Evolutionary conservation across 2,888 invertebrate species (phyloP), one percentile per base, ranked within the genome.

Genomic region (Leucophenga maculata): DNA sequence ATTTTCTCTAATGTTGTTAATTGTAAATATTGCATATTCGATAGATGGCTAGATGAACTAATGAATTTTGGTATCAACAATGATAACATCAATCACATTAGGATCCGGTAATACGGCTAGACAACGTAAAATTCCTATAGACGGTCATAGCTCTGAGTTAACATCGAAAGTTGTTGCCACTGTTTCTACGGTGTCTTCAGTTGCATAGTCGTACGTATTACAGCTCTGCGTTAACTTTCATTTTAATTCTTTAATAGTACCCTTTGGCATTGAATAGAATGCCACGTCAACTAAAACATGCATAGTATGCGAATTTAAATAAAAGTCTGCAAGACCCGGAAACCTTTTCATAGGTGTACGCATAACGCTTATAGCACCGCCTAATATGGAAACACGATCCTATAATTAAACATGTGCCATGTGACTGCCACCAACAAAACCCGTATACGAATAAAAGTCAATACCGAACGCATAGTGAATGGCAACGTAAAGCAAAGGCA

Each of bases 271-370:
- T 78, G 94, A 95, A 88, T 95, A 94, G 46, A 95, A 95, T 1
- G 96, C 96, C 39, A 94, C 90, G 72, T 96, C 95, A 71, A 96
- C 96, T 76, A 96, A 90, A 74, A 96, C 93, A 89, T 96, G 96
- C 96, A 96, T 96, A 83, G 96, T 94, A 90, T 96, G 96, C 39
- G 96, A 96, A 89, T 96, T 96, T 82, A 95, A 92, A 88, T 93
- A 93, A 86, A 94, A 91, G 89, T 96, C 96, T 81, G 96, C 92
- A 48, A 92, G 89, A 39, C 96, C 96, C 6, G 96, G 96, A 87
- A 94, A 93, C 95, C 95, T 96, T 88, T 95, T 94, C 89, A 96
- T 96, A 22, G 96, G 96, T 82, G 96, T 93, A 84, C 95, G 94
- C 89, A 95, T 90, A 46, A 96, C 96, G 26, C 96, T 96, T 74